Conservation (phyloP, 1,140 invertebrate genomes). For the Papilio glaucus region DNA sequence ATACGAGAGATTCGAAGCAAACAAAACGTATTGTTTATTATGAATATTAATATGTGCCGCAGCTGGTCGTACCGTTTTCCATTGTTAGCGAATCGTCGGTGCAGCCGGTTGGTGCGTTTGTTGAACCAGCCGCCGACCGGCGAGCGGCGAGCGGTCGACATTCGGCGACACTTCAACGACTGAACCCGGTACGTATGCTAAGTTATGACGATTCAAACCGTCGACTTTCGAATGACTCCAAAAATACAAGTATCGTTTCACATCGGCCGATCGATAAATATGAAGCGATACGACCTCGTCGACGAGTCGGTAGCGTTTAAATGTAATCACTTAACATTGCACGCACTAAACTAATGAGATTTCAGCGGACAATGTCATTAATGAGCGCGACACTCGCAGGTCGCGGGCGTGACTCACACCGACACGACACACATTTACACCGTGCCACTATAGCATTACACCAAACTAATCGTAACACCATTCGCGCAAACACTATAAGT, state of each 20-base stretch:
- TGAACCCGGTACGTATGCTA: conserved; percentile 42
- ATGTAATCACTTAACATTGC: conserved; percentile 80
- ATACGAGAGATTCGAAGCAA: conserved; percentile 1
- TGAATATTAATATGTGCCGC: conserved; percentile 16
- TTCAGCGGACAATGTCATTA: conserved; percentile 77
- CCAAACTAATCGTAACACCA: conserved; percentile 40
- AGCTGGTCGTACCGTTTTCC: conserved; percentile 69
- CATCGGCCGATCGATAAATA: conserved; percentile 61
- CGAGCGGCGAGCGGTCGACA: conserved; percentile 70
- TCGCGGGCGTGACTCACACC: conserved; percentile 72
- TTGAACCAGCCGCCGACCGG: conserved; percentile 74
- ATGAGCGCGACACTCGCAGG: conserved; percentile 69
- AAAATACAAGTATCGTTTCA: conserved; percentile 51
- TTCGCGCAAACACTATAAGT: conserved; percentile 50
- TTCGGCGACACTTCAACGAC: conserved; percentile 57
- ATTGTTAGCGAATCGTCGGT: conserved; percentile 70
- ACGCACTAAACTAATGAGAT: conserved; percentile 79
- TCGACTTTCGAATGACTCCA: conserved; percentile 65
- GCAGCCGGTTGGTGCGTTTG: conserved; percentile 68
- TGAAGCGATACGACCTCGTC: conserved; percentile 61
- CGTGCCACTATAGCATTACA: conserved; percentile 48
- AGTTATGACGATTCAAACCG: conserved; percentile 46
- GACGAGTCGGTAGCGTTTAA: conserved; percentile 64
- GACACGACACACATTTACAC: conserved; percentile 62
- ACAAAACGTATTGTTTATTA: conserved; percentile 28